These are phyloP conservation scores for Zygaena filipendulae DNA, from an alignment of 2,888 invertebrate species.

Conservation along the genomic window DNA sequence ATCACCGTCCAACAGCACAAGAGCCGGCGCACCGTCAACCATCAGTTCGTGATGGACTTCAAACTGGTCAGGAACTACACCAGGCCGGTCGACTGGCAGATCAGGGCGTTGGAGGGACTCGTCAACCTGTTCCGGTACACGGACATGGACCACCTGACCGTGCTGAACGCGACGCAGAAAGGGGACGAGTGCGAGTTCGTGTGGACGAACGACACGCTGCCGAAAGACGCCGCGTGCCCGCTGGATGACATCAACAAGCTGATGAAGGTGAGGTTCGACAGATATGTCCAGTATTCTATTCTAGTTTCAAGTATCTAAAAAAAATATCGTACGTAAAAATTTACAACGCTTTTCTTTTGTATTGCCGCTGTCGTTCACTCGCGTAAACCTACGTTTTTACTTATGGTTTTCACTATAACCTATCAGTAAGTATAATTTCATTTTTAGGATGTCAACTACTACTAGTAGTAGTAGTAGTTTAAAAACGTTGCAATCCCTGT, in stretches of 20 bases:
- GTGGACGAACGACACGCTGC: slow-evolving; percentile 89
- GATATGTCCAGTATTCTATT: no score
- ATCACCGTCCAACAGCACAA: slow-evolving; percentile 87
- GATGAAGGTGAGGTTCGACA: slow-evolving; percentile 73
- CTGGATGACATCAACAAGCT: slow-evolving; percentile 77
- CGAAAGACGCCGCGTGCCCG: slow-evolving; percentile 79
- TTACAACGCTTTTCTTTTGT: no score
- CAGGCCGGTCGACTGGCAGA: slow-evolving; percentile 82
- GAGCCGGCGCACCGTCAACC: slow-evolving; percentile 80
- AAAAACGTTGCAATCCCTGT: no score
- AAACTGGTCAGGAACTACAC: slow-evolving; percentile 55
- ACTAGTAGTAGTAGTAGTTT: no score
- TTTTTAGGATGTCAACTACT: no score
- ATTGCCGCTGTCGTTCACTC: no score
- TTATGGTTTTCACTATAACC: no score
- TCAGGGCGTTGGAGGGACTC: slow-evolving; percentile 71
- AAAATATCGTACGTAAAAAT: no score
- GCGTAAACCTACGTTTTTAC: no score
- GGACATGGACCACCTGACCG: slow-evolving; percentile 75
- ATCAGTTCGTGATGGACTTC: slow-evolving; percentile 80
- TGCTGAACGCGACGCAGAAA: slow-evolving; percentile 71
- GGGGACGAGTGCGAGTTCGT: slow-evolving; percentile 74
- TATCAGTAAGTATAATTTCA: no score
- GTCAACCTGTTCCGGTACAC: slow-evolving; percentile 69
- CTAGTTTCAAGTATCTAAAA: no score